phyloP scores from a whole-genome alignment of 1,140 invertebrate species.

The Drosophila suzukii region DNA sequence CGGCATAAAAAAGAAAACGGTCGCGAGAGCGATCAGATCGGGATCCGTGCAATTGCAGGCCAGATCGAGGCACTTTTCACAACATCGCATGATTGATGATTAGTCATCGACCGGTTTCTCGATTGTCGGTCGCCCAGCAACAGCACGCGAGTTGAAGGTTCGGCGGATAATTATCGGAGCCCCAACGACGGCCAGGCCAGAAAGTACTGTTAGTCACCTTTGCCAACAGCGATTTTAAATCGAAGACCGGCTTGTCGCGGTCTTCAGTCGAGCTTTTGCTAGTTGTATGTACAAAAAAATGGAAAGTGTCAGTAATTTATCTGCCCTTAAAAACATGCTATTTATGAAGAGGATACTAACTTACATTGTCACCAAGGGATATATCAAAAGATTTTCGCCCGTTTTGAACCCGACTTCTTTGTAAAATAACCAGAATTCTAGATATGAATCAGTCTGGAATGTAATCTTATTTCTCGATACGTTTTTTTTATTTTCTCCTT shows the following conservation, averaged over 20 bases:
- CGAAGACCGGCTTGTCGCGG: conserved; percentile 3
- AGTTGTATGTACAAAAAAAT: background rate
- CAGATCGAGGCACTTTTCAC: conserved; percentile 69
- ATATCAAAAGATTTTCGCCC: no score
- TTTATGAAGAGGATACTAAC: no score
- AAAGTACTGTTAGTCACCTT: conserved; percentile 41
- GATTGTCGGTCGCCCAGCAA: conserved; percentile 37
- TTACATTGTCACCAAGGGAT: no score
- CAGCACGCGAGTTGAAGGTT: conserved; percentile 53
- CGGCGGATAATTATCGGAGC: conserved; percentile 36
- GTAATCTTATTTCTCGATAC: no score
- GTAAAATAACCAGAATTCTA: no score
- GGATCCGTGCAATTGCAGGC: conserved; percentile 51
- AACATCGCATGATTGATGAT: conserved; percentile 78
- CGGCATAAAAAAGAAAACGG: background rate
- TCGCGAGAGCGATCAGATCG: conserved; percentile 52
- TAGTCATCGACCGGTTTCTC: conserved; percentile 76
- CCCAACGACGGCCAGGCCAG: conserved; percentile 13
- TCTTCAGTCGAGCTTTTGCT: background rate
- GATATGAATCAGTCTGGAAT: no score
- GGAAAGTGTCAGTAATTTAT: no score
- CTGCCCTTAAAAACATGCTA: no score
- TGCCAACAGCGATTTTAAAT: conserved; percentile 14
- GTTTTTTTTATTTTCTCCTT: no score
- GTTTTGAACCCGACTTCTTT: no score